These are phyloP conservation scores for Tenthredo notha DNA, from an alignment of 2,888 invertebrate species.

Conservation along the genomic window DNA sequence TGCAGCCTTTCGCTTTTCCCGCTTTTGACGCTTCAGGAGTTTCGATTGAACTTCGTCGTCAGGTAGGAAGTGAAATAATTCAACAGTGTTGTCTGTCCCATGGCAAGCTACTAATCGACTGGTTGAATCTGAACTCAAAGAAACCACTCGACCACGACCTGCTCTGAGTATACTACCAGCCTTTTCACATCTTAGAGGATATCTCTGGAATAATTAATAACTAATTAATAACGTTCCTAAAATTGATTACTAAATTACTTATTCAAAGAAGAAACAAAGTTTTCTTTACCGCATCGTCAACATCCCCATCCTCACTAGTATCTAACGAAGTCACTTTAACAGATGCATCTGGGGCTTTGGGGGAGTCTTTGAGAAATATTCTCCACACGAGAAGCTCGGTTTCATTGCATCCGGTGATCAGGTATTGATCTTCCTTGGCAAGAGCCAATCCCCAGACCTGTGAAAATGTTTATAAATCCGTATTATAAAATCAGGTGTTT, in stretches of 20 bases:
- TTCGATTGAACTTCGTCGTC: conserved; percentile 87
- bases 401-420: conserved; percentile 94
- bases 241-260: background rate
- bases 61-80: conserved; percentile 90
- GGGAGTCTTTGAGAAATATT: conserved; percentile 81
- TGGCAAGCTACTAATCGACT: conserved; percentile 89
- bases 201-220: conserved; percentile 73
- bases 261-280: background rate
- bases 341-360: conserved; percentile 72
- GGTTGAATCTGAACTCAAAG: conserved; percentile 86
- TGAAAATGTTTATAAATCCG: conserved; percentile 59
- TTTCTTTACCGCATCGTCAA: conserved; percentile 81
- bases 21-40: conserved; percentile 89
- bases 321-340: conserved; percentile 80
- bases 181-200: conserved; percentile 87
- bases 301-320: conserved; percentile 79
- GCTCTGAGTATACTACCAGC: conserved; percentile 90
- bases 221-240: background rate
- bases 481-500: conserved; percentile 51
- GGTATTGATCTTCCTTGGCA: conserved; percentile 87
- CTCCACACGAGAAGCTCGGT: conserved; percentile 93
- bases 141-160: conserved; percentile 89
- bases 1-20: conserved; percentile 82
- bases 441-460: conserved; percentile 93
- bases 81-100: conserved; percentile 90